Percentiles rank a stretch among this genome's conserved stretches.
phyloP scores from a whole-genome alignment of 2,797 vertebrate genomes.

The Merluccius polli region DNA sequence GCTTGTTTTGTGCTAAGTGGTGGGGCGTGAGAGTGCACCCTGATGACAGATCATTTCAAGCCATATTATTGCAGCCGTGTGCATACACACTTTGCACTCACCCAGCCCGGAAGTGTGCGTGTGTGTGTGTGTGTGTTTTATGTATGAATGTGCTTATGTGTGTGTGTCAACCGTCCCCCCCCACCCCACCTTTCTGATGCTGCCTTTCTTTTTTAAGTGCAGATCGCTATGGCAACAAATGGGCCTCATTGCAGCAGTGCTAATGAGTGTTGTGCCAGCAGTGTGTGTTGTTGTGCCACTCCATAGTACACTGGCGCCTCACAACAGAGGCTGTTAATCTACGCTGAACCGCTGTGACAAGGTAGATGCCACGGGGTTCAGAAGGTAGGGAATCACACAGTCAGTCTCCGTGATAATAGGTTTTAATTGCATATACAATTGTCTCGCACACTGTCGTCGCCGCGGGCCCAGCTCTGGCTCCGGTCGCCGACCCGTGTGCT shows the following conservation, averaged over 20 bases:
- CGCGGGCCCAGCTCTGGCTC: too few relatives aligned
- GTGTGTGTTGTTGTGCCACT: slow-evolving; percentile 28
- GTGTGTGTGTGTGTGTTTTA: slow-evolving; percentile 21
- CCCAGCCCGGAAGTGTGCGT: not conserved
- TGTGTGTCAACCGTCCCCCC: slow-evolving; percentile 24
- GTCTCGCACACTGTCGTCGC: too few relatives aligned
- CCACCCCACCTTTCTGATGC: slow-evolving; percentile 54
- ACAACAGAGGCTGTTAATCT: not conserved
- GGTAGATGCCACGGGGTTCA: too few relatives aligned
- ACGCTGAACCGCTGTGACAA: too few relatives aligned
- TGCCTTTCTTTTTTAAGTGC: slow-evolving; percentile 66
- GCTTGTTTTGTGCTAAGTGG: slow-evolving; percentile 31
- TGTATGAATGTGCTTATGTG: slow-evolving; percentile 17
- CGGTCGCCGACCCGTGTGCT: too few relatives aligned
- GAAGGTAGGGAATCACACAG: too few relatives aligned
- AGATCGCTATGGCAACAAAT: slow-evolving; percentile 86
- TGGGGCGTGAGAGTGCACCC: slow-evolving; percentile 68
- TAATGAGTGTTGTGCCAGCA: slow-evolving; percentile 62
- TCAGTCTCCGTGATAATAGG: too few relatives aligned
- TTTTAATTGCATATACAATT: too few relatives aligned
- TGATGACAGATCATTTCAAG: slow-evolving; percentile 76
- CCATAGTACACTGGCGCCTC: slow-evolving; percentile 19
- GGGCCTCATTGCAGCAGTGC: slow-evolving; percentile 48
- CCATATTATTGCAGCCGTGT: slow-evolving; percentile 39
- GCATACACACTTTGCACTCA: not conserved